Conservation (phyloP, 2,113 vertebrate species). For the Notarius lentiginosus region DNA sequence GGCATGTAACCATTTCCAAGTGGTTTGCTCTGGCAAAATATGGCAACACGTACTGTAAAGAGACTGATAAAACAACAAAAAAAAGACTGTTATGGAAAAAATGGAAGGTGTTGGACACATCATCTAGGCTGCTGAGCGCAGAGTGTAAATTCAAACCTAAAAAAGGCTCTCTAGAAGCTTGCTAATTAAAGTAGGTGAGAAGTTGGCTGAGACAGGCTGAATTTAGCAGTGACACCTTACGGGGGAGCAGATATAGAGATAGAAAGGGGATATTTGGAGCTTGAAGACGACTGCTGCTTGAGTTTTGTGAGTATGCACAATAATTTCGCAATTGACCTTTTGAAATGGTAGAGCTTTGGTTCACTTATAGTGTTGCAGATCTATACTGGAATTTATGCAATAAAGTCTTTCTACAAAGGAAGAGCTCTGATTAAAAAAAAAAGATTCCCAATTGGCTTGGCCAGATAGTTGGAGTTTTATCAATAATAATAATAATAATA, state of each 20-base stretch:
- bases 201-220: constrained; percentile 37
- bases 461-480: not conserved
- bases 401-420: not conserved
- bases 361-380: not conserved
- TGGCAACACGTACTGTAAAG: not conserved
- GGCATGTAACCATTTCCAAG: not conserved
- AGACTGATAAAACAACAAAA: constrained; percentile 2
- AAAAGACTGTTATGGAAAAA: not conserved
- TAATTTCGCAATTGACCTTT: not conserved
- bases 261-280: not conserved
- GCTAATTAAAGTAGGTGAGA: constrained; percentile 51
- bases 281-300: not conserved
- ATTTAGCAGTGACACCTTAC: constrained; percentile 44
- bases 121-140: constrained; percentile 29
- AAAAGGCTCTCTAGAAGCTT: constrained; percentile 33
- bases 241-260: not conserved
- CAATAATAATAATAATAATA: not conserved
- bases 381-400: not conserved
- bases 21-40: not conserved
- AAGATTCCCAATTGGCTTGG: not conserved
- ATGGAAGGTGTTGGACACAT: constrained; percentile 1
- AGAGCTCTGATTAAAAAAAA: not conserved
- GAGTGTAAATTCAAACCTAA: constrained; percentile 44
- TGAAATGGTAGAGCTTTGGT: not conserved
- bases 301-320: not conserved